Conservation (phyloP, 1,140 invertebrate genomes). For the Drepana arcuata region DNA sequence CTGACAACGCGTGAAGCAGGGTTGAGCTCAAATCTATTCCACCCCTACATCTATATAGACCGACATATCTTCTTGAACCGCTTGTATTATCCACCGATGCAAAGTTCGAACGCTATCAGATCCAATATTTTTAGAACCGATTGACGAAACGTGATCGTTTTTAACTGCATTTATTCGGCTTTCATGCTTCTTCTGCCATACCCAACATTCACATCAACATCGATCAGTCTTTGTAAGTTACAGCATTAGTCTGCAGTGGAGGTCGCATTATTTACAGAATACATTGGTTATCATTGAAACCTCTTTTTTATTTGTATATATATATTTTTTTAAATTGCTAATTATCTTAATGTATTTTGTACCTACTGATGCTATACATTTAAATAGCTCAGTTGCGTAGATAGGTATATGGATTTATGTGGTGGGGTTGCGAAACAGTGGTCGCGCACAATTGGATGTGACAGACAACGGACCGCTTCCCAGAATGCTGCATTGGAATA, state of each 20-base stretch:
- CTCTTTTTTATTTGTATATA: too few relatives aligned
- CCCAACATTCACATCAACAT: too few relatives aligned
- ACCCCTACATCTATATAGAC: slow-evolving; percentile 25
- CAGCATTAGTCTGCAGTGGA: too few relatives aligned
- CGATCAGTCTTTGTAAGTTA: too few relatives aligned
- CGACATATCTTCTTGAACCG: slow-evolving; percentile 14
- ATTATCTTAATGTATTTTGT: not conserved
- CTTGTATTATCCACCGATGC: slow-evolving; percentile 9
- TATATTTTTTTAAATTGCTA: not conserved
- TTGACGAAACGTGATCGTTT: too few relatives aligned
- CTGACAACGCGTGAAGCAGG: slow-evolving; percentile 53
- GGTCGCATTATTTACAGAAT: too few relatives aligned
- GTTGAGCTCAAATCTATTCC: slow-evolving; percentile 35
- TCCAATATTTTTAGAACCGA: too few relatives aligned
- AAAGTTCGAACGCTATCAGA: too few relatives aligned
- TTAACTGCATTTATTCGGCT: too few relatives aligned
- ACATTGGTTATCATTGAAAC: too few relatives aligned
- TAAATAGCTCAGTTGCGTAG: slow-evolving; percentile 25
- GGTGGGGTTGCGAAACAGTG: slow-evolving; percentile 24
- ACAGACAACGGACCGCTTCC: slow-evolving; percentile 21
- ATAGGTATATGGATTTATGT: slow-evolving; percentile 34
- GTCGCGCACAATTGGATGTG: slow-evolving; percentile 28
- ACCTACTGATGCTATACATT: slow-evolving; percentile 22
- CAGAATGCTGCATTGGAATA: slow-evolving; percentile 15
- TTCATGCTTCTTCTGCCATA: too few relatives aligned